Evolutionary conservation across 2,888 invertebrate species (phyloP).

Genomic region (Dasysyrphus tricinctus): DNA sequence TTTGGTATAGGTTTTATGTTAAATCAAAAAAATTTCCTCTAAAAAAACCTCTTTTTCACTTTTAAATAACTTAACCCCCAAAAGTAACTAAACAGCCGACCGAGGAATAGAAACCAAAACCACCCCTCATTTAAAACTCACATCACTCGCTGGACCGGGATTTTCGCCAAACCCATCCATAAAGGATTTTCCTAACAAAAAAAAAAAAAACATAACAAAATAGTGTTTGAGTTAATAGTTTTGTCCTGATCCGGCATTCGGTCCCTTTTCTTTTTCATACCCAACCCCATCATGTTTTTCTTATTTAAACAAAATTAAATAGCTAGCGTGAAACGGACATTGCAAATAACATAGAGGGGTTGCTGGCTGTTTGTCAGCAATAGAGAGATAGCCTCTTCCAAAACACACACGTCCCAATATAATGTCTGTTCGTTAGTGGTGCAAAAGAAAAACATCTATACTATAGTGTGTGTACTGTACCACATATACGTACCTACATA

Average conservation of each 20-base stretch:
- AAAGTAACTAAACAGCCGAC: slow-evolving; percentile 35
- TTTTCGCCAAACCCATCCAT: slow-evolving; percentile 27
- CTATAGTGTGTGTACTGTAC: slow-evolving; percentile 23
- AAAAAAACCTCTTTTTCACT: slow-evolving; percentile 47
- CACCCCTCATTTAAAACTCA: slow-evolving; percentile 54
- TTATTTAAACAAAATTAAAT: slow-evolving; percentile 76
- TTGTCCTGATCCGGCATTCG: slow-evolving; percentile 72
- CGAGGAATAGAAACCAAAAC: slow-evolving; percentile 25
- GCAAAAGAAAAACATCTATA: slow-evolving; percentile 47
- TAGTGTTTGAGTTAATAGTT: slow-evolving; percentile 75
- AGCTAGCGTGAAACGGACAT: slow-evolving; percentile 74
- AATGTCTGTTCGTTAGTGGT: slow-evolving; percentile 54
- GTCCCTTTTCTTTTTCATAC: slow-evolving; percentile 51
- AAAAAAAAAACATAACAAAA: slow-evolving; percentile 19
- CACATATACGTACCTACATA: slow-evolving; percentile 5
- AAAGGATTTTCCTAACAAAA: slow-evolving; percentile 44
- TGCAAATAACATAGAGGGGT: slow-evolving; percentile 66
- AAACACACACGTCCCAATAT: slow-evolving; percentile 41
- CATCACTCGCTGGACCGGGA: slow-evolving; percentile 40
- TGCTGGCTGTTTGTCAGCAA: slow-evolving; percentile 54
- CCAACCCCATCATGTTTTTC: slow-evolving; percentile 67
- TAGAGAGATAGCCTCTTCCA: slow-evolving; percentile 64
- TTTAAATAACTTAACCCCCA: slow-evolving; percentile 54
- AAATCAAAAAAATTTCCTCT: slow-evolving; percentile 51
- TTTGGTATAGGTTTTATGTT: slow-evolving; percentile 15